Evolutionary conservation across 2,888 invertebrate species (phyloP).

Genomic region (Branchipolynoe longqiensis): DNA sequence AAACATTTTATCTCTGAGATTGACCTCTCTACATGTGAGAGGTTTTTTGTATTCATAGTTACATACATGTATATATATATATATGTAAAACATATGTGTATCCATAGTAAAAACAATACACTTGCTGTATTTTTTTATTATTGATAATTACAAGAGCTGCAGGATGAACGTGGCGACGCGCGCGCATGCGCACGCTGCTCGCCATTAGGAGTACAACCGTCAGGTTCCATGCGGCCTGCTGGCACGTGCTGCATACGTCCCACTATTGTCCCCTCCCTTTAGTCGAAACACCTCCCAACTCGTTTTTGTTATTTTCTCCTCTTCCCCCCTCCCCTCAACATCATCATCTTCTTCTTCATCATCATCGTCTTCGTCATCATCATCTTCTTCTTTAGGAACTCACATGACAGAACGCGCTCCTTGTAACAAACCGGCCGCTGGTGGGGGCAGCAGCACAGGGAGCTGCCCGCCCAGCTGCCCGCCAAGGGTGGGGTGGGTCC

Average conservation of each 20-base stretch:
- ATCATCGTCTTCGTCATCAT: too few relatives aligned
- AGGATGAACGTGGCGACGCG: slow-evolving; percentile 49
- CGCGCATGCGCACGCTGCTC: too few relatives aligned
- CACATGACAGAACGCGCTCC: too few relatives aligned
- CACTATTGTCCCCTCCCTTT: neutral
- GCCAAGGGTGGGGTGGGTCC: too few relatives aligned
- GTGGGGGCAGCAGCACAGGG: too few relatives aligned
- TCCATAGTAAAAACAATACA: slow-evolving; percentile 57
- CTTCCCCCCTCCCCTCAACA: neutral
- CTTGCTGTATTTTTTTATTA: slow-evolving; percentile 36
- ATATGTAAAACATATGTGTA: slow-evolving; percentile 56
- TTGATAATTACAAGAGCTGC: slow-evolving; percentile 53
- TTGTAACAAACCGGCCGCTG: too few relatives aligned
- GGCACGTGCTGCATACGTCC: neutral
- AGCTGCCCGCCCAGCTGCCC: too few relatives aligned
- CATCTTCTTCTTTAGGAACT: too few relatives aligned
- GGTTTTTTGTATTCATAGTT: slow-evolving; percentile 51
- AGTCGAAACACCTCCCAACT: neutral
- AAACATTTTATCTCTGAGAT: slow-evolving; percentile 58
- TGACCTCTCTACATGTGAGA: slow-evolving; percentile 54
- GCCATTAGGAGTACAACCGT: too few relatives aligned
- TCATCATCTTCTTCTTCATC: too few relatives aligned
- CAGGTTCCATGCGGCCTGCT: neutral
- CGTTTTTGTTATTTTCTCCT: neutral
- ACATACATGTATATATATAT: slow-evolving; percentile 52